These are phyloP conservation scores for Eupristina koningsbergeri DNA, from an alignment of 1,140 invertebrate species.

Conservation along the genomic window DNA sequence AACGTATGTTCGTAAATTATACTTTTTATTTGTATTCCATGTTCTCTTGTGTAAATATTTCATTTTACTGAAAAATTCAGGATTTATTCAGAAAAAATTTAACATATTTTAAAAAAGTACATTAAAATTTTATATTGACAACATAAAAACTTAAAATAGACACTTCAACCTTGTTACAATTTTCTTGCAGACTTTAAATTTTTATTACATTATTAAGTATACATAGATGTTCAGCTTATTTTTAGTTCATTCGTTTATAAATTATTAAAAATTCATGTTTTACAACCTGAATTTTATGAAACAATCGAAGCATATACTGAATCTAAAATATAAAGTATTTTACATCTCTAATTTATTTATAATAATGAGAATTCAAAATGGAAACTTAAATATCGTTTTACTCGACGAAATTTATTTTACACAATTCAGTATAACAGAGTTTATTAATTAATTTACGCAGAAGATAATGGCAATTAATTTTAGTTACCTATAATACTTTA, in stretches of 20 bases:
- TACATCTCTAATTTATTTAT: neutral
- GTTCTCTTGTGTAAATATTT: too few relatives aligned
- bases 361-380: neutral
- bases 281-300: neutral
- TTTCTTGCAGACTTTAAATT: too few relatives aligned
- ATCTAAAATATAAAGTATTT: neutral
- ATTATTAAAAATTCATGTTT: neutral
- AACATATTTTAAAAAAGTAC: neutral
- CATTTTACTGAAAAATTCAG: too few relatives aligned
- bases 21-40: too few relatives aligned
- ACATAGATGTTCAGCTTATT: neutral
- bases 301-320: neutral
- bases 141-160: neutral
- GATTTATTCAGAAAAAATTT: neutral
- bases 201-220: neutral
- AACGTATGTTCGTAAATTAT: too few relatives aligned
- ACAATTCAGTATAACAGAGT: neutral
- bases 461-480: neutral
- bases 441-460: neutral
- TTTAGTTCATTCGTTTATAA: neutral
- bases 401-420: neutral
- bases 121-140: neutral
- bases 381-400: neutral
- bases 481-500: neutral
- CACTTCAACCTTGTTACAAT: too few relatives aligned